Conservation (phyloP, 1,140 invertebrate genomes). For the Himalopsyche phryganea region DNA sequence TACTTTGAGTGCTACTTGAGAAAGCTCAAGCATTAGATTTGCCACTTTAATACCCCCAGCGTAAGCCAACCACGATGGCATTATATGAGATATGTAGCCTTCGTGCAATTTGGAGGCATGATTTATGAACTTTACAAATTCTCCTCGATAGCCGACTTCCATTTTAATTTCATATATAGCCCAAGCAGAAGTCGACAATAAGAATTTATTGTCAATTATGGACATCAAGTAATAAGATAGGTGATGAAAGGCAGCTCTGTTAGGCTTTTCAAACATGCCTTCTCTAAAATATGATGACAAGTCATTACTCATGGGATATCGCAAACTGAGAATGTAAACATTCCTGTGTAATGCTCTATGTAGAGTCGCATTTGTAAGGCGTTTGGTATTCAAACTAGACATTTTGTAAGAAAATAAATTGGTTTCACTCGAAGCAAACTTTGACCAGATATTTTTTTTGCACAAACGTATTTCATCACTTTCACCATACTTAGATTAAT, state of each 20-base stretch:
- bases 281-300: conserved; percentile 14
- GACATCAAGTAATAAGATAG: conserved; percentile 29
- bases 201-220: conserved; percentile 22
- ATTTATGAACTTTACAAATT: conserved; percentile 22
- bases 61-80: conserved; percentile 24
- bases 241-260: conserved; percentile 25
- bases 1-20: conserved; percentile 23
- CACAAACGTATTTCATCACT: too few species aligned
- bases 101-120: conserved; percentile 14
- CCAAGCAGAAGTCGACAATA: conserved; percentile 11
- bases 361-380: neutral
- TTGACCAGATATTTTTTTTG: too few species aligned
- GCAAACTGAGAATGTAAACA: conserved; percentile 22
- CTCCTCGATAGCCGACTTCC: conserved; percentile 17
- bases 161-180: conserved; percentile 27
- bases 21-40: conserved; percentile 27
- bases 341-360: conserved; percentile 25
- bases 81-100: conserved; percentile 25
- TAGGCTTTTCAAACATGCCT: conserved; percentile 27
- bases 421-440: too few species aligned
- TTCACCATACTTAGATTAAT: too few species aligned
- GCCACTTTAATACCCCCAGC: conserved; percentile 26
- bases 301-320: conserved; percentile 23
- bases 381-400: conserved; percentile 13
- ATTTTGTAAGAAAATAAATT: too few species aligned